Conservation (phyloP, 2,113 vertebrate species). For the Vidua macroura region DNA sequence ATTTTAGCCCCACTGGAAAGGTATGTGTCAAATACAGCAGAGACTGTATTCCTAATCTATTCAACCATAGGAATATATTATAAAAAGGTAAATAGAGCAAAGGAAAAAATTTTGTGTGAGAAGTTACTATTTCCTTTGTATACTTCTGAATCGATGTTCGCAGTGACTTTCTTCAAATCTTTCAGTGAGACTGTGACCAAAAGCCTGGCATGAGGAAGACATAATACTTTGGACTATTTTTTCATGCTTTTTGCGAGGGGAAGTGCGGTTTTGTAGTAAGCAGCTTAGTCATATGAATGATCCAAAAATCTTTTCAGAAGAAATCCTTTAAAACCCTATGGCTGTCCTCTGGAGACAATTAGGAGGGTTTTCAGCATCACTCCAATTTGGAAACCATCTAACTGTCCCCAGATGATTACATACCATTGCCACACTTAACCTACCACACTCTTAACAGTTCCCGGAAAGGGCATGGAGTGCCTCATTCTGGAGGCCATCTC, state of each 20-base stretch:
- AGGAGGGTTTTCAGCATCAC: neutral
- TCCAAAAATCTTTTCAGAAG: neutral
- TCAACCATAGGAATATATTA: neutral
- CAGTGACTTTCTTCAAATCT: neutral
- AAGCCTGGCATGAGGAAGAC: neutral
- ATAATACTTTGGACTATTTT: neutral
- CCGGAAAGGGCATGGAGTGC: neutral
- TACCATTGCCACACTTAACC: neutral
- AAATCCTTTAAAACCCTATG: neutral
- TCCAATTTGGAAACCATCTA: neutral
- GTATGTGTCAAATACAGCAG: neutral
- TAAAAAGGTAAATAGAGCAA: neutral
- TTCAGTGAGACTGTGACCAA: neutral
- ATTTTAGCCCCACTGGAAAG: neutral
- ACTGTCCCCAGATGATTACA: neutral
- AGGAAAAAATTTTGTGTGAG: accelerated
- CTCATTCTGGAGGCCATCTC: neutral
- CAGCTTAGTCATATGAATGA: neutral
- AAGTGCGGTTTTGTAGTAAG: neutral
- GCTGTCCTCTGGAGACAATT: neutral
- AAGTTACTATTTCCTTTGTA: neutral
- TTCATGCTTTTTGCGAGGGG: neutral
- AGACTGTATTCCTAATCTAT: neutral
- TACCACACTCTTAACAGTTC: neutral
- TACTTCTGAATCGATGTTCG: neutral